phyloP scores from a whole-genome alignment of 2,113 vertebrate species.

The Oryctolagus cuniculus region DNA sequence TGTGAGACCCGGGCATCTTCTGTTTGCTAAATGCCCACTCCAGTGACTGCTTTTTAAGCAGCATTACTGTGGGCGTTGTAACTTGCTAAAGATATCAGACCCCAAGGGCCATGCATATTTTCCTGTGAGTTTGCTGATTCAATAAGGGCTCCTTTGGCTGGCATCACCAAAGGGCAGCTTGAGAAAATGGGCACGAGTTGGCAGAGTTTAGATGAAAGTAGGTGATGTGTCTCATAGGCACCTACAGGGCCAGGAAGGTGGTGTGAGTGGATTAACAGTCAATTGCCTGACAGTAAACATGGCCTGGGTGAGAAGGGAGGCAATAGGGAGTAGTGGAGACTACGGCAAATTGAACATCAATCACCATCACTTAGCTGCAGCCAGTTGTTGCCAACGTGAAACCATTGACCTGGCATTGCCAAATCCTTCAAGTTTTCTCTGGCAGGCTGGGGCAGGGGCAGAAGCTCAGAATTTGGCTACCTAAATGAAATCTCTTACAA shows the following conservation, averaged over 20 bases:
- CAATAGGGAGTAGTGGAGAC: not conserved
- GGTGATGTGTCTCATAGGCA: not conserved
- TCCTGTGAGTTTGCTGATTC: not conserved
- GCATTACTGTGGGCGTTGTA: not conserved
- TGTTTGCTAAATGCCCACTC: too few relatives aligned
- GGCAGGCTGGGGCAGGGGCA: not conserved
- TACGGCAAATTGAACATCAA: not conserved
- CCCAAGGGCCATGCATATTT: not conserved
- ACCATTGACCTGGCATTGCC: not conserved
- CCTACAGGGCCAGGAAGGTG: not conserved
- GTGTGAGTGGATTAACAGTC: not conserved
- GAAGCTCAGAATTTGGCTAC: not conserved
- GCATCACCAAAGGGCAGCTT: not conserved
- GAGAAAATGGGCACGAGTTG: not conserved
- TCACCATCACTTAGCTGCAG: not conserved
- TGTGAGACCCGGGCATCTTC: too few relatives aligned
- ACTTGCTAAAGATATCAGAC: not conserved
- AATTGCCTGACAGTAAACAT: not conserved
- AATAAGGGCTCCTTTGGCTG: not conserved
- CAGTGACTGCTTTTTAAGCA: not conserved
- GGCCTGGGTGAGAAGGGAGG: not conserved
- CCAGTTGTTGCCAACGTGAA: not conserved
- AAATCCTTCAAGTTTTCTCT: not conserved
- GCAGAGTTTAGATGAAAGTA: not conserved
- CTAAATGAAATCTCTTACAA: conserved; percentile 1